A percentile compares a stretch with the other conserved stretches of the same genome.
These are phyloP conservation scores for Euwallacea similis DNA, from an alignment of 1,140 invertebrate genomes.

Conservation along the genomic window DNA sequence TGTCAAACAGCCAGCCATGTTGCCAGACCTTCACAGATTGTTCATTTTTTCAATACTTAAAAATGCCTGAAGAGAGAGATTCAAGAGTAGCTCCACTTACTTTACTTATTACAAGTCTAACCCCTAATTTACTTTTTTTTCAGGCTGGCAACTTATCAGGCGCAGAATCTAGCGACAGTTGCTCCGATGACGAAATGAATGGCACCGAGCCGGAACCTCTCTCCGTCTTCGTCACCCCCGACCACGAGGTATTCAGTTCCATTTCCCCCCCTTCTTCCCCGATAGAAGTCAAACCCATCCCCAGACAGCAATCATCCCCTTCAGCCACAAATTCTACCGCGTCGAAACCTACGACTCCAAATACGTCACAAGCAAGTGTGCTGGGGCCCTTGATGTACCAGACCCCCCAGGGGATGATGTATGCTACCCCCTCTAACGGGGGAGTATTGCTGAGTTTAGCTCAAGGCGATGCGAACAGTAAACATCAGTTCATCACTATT, in stretches of 20 bases:
- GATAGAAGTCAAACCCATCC: constrained; percentile 10
- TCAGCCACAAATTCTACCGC: constrained; percentile 21
- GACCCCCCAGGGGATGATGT: constrained; percentile 53
- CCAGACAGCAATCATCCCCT: constrained; percentile 28
- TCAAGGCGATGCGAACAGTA: constrained; percentile 45
- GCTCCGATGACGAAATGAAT: constrained; percentile 49
- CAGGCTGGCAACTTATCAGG: constrained; percentile 53
- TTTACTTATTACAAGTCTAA: no score
- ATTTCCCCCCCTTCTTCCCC: constrained; percentile 38
- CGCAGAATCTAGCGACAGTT: constrained; percentile 49
- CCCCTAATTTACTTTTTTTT: constrained; percentile 30
- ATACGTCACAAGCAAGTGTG: constrained; percentile 33
- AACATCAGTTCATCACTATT: constrained; percentile 64
- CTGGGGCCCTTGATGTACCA: constrained; percentile 51
- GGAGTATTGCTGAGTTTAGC: constrained; percentile 53
- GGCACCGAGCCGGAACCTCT: constrained; percentile 42
- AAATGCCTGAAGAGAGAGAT: neutral
- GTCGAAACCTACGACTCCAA: constrained; percentile 24
- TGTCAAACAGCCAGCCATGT: no score
- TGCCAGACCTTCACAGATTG: neutral
- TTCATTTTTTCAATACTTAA: neutral
- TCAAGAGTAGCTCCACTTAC: no score
- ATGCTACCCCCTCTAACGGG: constrained; percentile 51
- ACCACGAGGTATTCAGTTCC: constrained; percentile 36
- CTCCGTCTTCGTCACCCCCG: constrained; percentile 38